Evolutionary conservation across 2,888 invertebrate genomes (phyloP).

Genomic region (Drosophila prostipennis): DNA sequence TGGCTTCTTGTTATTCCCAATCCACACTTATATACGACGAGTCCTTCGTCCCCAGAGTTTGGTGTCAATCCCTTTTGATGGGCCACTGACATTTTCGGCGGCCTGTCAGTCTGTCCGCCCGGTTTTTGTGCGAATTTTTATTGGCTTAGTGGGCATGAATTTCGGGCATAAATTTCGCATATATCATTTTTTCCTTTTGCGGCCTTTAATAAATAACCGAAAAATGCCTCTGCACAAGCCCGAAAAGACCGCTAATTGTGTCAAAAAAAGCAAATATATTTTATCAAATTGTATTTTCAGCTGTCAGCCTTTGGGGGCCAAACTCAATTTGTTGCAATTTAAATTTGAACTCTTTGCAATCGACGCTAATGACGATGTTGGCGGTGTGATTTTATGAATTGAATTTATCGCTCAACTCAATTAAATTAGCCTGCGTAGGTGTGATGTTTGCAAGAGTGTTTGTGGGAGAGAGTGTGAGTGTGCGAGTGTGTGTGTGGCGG

Average conservation of each 20-base stretch:
- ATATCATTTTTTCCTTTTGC: neutral
- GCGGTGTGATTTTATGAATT: constrained; percentile 27
- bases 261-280: constrained; percentile 23
- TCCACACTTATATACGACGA: constrained; percentile 14
- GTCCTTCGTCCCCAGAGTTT: constrained; percentile 22
- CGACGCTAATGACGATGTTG: constrained; percentile 29
- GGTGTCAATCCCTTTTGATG: constrained; percentile 66
- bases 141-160: constrained; percentile 51
- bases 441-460: neutral
- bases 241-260: constrained; percentile 34
- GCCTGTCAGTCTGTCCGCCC: constrained; percentile 53
- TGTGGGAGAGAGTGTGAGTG: neutral
- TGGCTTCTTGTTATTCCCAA: constrained; percentile 49
- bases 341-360: constrained; percentile 26
- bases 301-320: neutral
- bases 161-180: constrained; percentile 22
- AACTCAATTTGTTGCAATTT: constrained; percentile 34
- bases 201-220: constrained; percentile 6
- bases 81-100: constrained; percentile 63
- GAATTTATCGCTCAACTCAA: constrained; percentile 41
- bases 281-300: constrained; percentile 25
- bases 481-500: neutral
- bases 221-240: constrained; percentile 1
- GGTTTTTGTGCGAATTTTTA: constrained; percentile 65
- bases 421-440: constrained; percentile 28